Percentiles rank a stretch among this genome's conserved stretches.
Conservation (phyloP, 2,113 vertebrate genomes). For the Anguilla japonica region DNA sequence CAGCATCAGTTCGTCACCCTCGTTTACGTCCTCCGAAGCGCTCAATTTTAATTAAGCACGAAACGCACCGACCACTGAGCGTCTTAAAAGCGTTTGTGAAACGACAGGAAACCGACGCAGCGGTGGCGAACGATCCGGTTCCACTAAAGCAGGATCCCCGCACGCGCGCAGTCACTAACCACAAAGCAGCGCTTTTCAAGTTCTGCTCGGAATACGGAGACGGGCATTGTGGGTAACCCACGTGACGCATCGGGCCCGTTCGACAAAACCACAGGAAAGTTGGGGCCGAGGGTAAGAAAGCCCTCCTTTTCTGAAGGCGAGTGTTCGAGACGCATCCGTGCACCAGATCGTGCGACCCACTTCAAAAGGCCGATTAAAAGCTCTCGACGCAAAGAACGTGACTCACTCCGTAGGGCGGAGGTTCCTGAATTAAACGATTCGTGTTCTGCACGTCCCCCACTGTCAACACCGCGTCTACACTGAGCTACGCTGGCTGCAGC, state of each 20-base stretch:
- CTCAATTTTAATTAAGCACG: background rate
- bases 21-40: background rate
- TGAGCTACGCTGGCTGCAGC: background rate
- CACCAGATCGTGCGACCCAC: slow-evolving; percentile 56
- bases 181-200: background rate
- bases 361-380: slow-evolving; percentile 19
- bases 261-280: slow-evolving; percentile 12
- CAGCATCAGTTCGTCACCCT: background rate
- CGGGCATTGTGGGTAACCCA: slow-evolving; percentile 11
- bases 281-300: slow-evolving; percentile 25
- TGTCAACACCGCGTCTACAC: background rate
- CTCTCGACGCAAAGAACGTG: background rate
- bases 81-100: slow-evolving; percentile 5
- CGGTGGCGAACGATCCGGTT: background rate
- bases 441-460: background rate
- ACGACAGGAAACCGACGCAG: background rate
- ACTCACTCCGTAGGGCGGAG: background rate
- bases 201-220: slow-evolving; percentile 16
- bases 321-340: slow-evolving; percentile 51
- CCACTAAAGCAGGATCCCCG: slow-evolving; percentile 11
- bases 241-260: slow-evolving; percentile 26
- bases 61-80: slow-evolving; percentile 4
- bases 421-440: background rate
- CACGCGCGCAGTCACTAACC: background rate
- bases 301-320: slow-evolving; percentile 27